Evolutionary conservation across 1,140 invertebrate genomes (phyloP).

Genomic region (Leptoteleia sp.): DNA sequence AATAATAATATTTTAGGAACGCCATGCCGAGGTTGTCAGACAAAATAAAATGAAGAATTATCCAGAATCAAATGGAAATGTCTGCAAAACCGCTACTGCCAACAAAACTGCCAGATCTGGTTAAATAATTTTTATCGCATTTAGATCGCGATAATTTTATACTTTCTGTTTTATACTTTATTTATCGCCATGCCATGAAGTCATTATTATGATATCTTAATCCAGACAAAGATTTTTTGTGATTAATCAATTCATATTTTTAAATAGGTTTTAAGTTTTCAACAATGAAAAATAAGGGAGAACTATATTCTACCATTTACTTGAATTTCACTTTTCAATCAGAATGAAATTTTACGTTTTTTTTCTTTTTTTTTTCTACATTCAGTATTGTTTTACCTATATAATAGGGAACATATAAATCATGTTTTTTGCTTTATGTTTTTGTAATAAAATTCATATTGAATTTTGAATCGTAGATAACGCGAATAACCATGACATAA

Average conservation of each 20-base stretch:
- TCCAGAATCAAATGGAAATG: conserved; percentile 69
- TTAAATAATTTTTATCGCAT: conserved; percentile 73
- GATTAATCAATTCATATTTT: conserved; percentile 28
- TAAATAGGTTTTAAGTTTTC: conserved; percentile 18
- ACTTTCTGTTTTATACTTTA: conserved; percentile 23
- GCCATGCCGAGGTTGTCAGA: conserved; percentile 90
- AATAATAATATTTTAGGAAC: conserved; percentile 84
- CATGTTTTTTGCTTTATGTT: too few species aligned
- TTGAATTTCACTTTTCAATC: neutral
- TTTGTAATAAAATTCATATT: too few species aligned
- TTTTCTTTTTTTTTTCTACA: too few species aligned
- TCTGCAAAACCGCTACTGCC: conserved; percentile 70
- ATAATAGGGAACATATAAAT: too few species aligned
- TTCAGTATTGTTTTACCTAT: too few species aligned
- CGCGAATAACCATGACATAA: too few species aligned
- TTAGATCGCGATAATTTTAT: conserved; percentile 25
- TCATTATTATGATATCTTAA: conserved; percentile 30
- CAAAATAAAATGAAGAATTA: conserved; percentile 88
- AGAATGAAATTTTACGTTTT: neutral
- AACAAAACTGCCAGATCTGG: conserved; percentile 84
- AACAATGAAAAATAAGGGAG: conserved; percentile 10
- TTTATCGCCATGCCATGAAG: conserved; percentile 29
- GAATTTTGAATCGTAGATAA: too few species aligned
- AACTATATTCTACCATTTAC: neutral
- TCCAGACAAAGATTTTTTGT: conserved; percentile 31